phyloP scores from a whole-genome alignment of 2,113 vertebrate genomes.

The Gasterosteus nipponicus region DNA sequence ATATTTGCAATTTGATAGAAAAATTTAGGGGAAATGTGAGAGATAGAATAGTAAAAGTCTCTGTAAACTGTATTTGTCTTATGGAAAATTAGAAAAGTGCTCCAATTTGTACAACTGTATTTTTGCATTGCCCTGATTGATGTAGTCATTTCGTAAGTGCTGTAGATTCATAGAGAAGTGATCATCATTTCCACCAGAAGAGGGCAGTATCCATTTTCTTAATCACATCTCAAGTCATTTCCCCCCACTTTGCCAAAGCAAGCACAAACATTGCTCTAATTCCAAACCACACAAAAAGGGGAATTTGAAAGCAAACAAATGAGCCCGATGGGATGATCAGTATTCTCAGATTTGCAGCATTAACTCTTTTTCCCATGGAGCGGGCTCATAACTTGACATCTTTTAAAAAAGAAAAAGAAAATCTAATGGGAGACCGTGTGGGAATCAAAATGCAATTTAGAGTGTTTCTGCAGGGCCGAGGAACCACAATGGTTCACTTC shows the following conservation, averaged over 20 bases:
- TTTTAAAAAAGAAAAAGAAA: slow-evolving; percentile 14
- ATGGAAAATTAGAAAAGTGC: slow-evolving; percentile 9
- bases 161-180: slow-evolving; percentile 15
- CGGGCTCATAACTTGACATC: slow-evolving; percentile 50
- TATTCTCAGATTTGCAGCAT: slow-evolving; percentile 60
- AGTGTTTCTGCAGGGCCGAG: slow-evolving; percentile 22
- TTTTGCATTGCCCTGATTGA: neutral
- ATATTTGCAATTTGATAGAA: neutral
- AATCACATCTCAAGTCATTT: slow-evolving; percentile 63
- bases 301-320: slow-evolving; percentile 78
- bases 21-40: neutral
- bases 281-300: slow-evolving; percentile 73
- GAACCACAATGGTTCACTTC: slow-evolving; percentile 20
- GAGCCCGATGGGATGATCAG: slow-evolving; percentile 72
- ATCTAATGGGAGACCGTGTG: slow-evolving; percentile 19
- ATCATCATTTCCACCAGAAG: slow-evolving; percentile 69
- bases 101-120: neutral
- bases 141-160: slow-evolving; percentile 26
- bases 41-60: neutral
- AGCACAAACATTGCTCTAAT: slow-evolving; percentile 67
- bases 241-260: slow-evolving; percentile 50
- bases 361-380: slow-evolving; percentile 68
- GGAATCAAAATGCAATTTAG: slow-evolving; percentile 37
- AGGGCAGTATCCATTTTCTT: slow-evolving; percentile 80
- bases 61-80: neutral